Base-by-base conservation (phyloP, 2,797 vertebrate species). In the Chelon auratus region DNA sequence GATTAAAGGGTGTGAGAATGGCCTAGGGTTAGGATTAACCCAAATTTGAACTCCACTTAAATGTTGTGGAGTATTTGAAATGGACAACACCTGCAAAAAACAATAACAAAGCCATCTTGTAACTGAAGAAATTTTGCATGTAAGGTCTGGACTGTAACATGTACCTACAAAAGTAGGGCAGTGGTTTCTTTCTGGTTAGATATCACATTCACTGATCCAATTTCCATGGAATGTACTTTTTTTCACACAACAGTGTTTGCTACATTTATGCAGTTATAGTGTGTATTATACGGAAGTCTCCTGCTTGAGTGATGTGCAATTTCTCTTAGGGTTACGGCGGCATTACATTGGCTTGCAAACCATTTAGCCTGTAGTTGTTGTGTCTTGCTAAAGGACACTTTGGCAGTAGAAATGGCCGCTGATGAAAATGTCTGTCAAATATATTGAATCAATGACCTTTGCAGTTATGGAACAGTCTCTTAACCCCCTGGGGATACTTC, bases 341-440 rank as follows among this genome's bases (percentile, higher is more conserved):
- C 55, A 50, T 4, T 0, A 81, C 36, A 56, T 69, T 73, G 42
- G 47, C 24, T 78, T 17, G 43, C 55, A 60, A 74, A 72, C 18
- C 74, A 62, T 59, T 71, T 54, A 70, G 58, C 71, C 3, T 5
- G 45, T 58, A 51, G 57, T 77, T 47, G 68, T 62, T 62, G 82
- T 87, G 82, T 86, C 86, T 87, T 83, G 22, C 72, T 72, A 72
- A 89, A 87, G 81, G 80, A 89, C 83, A 87, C 82, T 87, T 82
- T 78, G 67, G 76, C 62, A 77, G 67, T 47, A 63, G 54, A 79
- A 79, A 81, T 63, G 67, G n/a, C 47, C 89, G 58, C 75, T 68
- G 67, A 74, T 78, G 64, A 75, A 70, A 76, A 73, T 0, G 4
- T 64, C 53, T 71, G 24, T 75, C 53, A 74, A 70, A 78, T 15